These are phyloP conservation scores for Neomorphus geoffroyi DNA, from an alignment of 2,797 vertebrate species.

Conservation along the genomic window DNA sequence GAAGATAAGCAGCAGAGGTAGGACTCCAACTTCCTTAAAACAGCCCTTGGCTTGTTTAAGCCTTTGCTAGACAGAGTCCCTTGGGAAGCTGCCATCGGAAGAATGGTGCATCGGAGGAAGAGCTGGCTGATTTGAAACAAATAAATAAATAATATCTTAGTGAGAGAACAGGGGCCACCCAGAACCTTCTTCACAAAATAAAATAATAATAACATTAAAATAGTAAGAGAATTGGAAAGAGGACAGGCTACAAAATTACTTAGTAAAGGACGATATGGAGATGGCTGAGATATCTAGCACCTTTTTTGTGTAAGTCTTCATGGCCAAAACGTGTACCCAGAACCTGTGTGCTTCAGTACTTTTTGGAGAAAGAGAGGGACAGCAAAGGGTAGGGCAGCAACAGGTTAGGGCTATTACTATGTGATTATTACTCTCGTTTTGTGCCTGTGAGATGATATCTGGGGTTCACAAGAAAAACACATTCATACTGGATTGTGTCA, in stretches of 20 bases:
- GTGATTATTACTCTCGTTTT: neutral
- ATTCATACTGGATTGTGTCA: neutral
- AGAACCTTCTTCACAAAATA: neutral
- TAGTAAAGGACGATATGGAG: neutral
- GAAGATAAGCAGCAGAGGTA: neutral
- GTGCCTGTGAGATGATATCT: neutral
- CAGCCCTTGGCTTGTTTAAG: neutral
- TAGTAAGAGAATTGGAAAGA: neutral
- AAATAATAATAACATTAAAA: neutral
- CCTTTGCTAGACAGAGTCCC: neutral
- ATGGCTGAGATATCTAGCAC: neutral
- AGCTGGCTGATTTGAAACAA: neutral
- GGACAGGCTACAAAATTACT: neutral
- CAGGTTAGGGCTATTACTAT: neutral
- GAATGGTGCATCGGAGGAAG: neutral
- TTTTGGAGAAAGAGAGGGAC: neutral
- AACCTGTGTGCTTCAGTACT: fast-evolving
- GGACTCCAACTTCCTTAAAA: neutral
- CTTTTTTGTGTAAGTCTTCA: neutral
- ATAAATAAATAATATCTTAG: neutral
- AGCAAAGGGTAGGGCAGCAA: neutral
- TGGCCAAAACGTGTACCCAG: neutral
- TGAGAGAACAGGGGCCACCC: neutral
- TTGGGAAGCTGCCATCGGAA: neutral
- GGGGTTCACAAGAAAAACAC: neutral